Conservation (phyloP, 2,113 vertebrate genomes). For the Sphyrna mokarran region DNA sequence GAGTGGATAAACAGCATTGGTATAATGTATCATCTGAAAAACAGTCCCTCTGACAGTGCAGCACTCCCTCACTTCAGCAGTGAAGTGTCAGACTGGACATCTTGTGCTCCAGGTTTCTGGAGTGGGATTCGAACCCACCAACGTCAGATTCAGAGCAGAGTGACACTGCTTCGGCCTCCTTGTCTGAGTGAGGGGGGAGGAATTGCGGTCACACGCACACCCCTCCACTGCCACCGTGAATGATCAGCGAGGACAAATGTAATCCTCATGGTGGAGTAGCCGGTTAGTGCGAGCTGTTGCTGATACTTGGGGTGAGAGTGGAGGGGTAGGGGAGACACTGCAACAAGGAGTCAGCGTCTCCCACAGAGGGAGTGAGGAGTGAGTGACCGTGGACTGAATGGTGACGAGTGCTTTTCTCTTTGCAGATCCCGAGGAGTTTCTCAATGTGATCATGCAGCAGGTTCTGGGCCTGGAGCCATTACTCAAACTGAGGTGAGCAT, state of each 20-base stretch:
- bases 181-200: not conserved
- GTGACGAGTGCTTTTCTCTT: not conserved
- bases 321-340: not conserved
- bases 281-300: not conserved
- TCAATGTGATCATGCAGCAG: slow-evolving; percentile 75
- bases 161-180: not conserved
- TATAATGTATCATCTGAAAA: no score
- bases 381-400: no score
- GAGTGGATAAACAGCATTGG: no score
- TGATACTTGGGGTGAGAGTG: not conserved
- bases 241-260: not conserved
- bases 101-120: not conserved
- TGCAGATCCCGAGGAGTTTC: slow-evolving; percentile 84
- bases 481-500: slow-evolving; percentile 67
- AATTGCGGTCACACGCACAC: no score
- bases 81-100: not conserved
- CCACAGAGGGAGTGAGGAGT: not conserved
- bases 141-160: not conserved
- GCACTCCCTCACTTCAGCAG: no score
- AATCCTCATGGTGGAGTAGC: not conserved
- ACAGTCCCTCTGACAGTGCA: not conserved
- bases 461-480: slow-evolving; percentile 75
- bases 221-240: not conserved
- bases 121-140: not conserved
- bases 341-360: not conserved